Base-by-base conservation (phyloP, 2,888 invertebrate genomes). In the Hyposoter dolosus region DNA sequence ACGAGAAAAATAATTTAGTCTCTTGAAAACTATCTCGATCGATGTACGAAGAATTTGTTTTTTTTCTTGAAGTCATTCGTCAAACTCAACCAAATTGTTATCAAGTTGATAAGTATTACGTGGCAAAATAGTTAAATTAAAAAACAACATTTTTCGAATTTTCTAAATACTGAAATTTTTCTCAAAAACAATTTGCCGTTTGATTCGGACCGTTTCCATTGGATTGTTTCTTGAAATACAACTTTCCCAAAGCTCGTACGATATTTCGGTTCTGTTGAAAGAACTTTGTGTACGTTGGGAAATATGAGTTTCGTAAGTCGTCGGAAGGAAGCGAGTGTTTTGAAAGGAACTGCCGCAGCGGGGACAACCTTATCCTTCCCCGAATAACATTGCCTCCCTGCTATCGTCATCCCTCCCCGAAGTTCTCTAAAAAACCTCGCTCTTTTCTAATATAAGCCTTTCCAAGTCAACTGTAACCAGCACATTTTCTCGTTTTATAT, bases 271-370 rank as follows among this genome's bases (percentile, higher is more conserved):
- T 19, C 43, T 68, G n/a, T 43, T 19, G 15, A 72, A 75, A 68
- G 60, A 60, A 60, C 68, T 79, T 75, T 69, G 74, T 79, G 40
- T 47, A n/a, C 47, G 72, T 56, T 74, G 19, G 53, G 40, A 74
- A 83, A 83, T 76, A 80, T 83, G 80, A 80, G 83, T 83, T 81
- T 83, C 47, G 68, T 56, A 71, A 76, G 71, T 86, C 40, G 79
- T 63, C 72, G 79, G 53, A 79, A 45, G 77, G 68, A 60, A 60
- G 28, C 65, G 63, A 66, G 77, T 74, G 65, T 77, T 83, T 77
- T 86, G 80, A 83, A 83, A 86, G 66, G 72, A 83, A 83, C 66
- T 50, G 60, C 65, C 9, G 53, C 77, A 77, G 76, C 35, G 63
- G 45, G 69, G 63, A 53, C 50, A 79, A 69, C 83, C 77, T 81